phyloP scores from a whole-genome alignment of 2,797 vertebrate genomes.

The Dromococcyx pavoninus region DNA sequence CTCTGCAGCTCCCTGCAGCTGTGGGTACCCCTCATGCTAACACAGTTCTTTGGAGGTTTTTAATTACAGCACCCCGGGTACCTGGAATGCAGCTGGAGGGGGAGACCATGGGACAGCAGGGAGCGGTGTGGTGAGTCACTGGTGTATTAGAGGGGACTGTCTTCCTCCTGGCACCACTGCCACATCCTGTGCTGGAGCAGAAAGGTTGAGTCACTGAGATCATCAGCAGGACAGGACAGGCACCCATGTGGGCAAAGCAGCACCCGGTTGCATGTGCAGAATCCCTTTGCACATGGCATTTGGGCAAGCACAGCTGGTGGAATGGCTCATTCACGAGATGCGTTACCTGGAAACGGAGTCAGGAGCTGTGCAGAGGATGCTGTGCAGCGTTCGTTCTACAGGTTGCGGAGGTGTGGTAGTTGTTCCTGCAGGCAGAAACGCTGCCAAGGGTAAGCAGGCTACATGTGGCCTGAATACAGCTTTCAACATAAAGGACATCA shows the following conservation, averaged over 20 bases:
- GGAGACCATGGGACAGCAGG: background rate
- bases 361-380: background rate
- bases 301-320: background rate
- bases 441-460: background rate
- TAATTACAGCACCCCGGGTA: background rate
- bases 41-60: background rate
- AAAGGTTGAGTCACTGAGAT: background rate
- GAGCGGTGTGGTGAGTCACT: background rate
- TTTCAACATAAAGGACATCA: background rate
- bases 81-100: background rate
- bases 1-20: background rate
- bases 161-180: background rate
- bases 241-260: background rate
- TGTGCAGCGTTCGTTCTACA: fast-evolving
- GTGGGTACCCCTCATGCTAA: background rate
- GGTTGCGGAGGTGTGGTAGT: background rate
- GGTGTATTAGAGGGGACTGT: fast-evolving
- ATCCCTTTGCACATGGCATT: background rate
- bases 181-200: background rate
- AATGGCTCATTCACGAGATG: background rate
- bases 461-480: fast-evolving
- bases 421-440: background rate
- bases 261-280: background rate
- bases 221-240: background rate
- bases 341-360: background rate